Base-by-base conservation (phyloP, 2,797 vertebrate species). In the Momotus momota region DNA sequence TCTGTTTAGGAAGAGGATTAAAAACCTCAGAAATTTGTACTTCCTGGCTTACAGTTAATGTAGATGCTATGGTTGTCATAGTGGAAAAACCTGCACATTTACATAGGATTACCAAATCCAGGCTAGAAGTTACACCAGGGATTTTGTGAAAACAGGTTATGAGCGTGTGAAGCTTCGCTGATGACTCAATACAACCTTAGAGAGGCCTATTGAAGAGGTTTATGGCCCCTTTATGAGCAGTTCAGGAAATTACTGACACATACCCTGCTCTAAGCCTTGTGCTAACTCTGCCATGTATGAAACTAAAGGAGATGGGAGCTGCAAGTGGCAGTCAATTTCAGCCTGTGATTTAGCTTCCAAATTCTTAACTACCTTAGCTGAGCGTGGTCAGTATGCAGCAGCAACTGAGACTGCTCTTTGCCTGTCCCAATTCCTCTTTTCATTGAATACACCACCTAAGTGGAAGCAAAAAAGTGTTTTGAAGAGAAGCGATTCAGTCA, bases 231-330 rank as follows among this genome's bases (percentile, higher is more conserved):
- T 25, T 29, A 27, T 7, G 31, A 61, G 19, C 41, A 29, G 11
- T 55, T 80, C 3, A 29, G 5, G 12, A 41, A 49, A 29, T 0
- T 0, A 12, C 55, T 46, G 51, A 31, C 12, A 8, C 2, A 2
- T 52, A 3, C 51, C 51, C 64, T 58, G 18, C 57, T 52, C 18
- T 58, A 22, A 71, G 6, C 51, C 25, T 58, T 52, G 17, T 26
- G 5, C 29, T 22, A 21, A 21, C 5, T 45, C 17, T 64, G 43
- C 26, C 11, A 5, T 48, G 25, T 26, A 20, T 43, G 31, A 55
- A 62, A 55, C 54, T 54, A 52, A 71, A 65, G 18, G 60, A 61
- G 27, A 6, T 43, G 33, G 38, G 29, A 77, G 8, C 13, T 77
- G 46, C 65, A 71, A 46, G 51, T 6, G 31, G 25, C 14, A 33